Percentiles rank a stretch among this genome's conserved stretches.
These are phyloP conservation scores for Capreolus pygargus DNA, from an alignment of 2,113 vertebrate species.

Conservation along the genomic window DNA sequence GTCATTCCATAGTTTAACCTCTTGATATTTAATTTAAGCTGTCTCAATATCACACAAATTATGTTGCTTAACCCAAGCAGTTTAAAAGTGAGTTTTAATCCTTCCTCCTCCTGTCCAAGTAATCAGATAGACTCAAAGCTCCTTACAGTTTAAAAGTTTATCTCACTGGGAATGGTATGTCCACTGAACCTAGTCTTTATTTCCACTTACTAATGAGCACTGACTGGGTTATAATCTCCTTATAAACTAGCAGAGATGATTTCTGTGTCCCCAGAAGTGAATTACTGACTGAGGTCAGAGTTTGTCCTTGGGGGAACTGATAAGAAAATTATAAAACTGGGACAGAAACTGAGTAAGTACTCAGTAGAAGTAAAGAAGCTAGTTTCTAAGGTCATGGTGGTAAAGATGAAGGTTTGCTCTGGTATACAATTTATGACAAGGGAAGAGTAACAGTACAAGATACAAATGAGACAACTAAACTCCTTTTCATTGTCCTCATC, in stretches of 20 bases:
- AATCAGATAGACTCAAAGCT: not conserved
- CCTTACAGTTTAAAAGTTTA: not conserved
- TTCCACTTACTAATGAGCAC: not conserved
- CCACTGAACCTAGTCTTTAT: not conserved
- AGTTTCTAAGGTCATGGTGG: not conserved
- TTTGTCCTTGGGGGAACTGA: not conserved
- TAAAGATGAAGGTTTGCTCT: not conserved
- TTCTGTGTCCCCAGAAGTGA: not conserved
- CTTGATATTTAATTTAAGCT: not conserved
- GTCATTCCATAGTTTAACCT: not conserved
- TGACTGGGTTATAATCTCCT: not conserved
- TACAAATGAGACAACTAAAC: not conserved
- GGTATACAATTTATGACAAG: not conserved
- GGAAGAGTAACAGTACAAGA: not conserved
- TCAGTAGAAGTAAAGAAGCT: not conserved
- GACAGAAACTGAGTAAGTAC: not conserved
- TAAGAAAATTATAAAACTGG: not conserved
- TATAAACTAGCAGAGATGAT: not conserved
- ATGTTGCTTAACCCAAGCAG: not conserved
- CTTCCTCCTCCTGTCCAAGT: not conserved
- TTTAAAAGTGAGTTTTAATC: not conserved
- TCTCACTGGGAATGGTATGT: not conserved
- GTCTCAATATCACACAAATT: not conserved
- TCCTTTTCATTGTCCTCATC: not conserved
- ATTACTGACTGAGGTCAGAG: not conserved